phyloP scores from a whole-genome alignment of 2,113 vertebrate genomes.

The Onychostruthus taczanowskii region DNA sequence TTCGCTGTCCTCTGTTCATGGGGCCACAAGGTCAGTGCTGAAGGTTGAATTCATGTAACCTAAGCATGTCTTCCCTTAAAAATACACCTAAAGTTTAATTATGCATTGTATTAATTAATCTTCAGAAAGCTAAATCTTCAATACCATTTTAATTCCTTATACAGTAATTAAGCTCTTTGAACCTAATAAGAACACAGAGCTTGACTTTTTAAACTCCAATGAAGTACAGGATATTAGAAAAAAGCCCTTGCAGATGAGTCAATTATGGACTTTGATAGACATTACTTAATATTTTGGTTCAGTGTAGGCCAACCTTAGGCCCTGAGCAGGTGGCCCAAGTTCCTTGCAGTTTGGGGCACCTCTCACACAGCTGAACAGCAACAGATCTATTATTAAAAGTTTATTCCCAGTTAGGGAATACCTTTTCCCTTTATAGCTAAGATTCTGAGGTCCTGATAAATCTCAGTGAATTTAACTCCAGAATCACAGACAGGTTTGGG shows the following conservation, averaged over 20 bases:
- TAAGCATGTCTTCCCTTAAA: neutral
- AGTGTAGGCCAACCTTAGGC: neutral
- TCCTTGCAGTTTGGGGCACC: neutral
- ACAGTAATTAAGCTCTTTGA: slow-evolving; percentile 42
- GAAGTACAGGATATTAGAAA: slow-evolving; percentile 22
- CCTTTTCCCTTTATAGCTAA: neutral
- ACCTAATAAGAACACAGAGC: slow-evolving; percentile 8
- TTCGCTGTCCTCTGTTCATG: neutral
- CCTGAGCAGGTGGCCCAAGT: neutral
- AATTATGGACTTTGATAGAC: neutral
- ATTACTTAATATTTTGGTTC: neutral
- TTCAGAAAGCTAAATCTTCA: slow-evolving; percentile 17
- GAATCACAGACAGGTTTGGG: neutral
- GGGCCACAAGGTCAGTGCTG: neutral
- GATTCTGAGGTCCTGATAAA: neutral
- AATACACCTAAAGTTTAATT: slow-evolving; percentile 1
- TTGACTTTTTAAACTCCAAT: slow-evolving; percentile 22
- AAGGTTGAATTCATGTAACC: neutral
- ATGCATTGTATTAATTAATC: slow-evolving; percentile 1
- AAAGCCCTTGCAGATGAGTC: slow-evolving; percentile 19
- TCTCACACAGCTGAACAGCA: neutral
- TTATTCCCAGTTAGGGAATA: neutral
- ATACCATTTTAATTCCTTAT: slow-evolving; percentile 28
- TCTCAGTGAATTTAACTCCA: neutral
- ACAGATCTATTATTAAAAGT: neutral